Conservation (phyloP, 2,797 vertebrate genomes). For the Apogon talboti region DNA sequence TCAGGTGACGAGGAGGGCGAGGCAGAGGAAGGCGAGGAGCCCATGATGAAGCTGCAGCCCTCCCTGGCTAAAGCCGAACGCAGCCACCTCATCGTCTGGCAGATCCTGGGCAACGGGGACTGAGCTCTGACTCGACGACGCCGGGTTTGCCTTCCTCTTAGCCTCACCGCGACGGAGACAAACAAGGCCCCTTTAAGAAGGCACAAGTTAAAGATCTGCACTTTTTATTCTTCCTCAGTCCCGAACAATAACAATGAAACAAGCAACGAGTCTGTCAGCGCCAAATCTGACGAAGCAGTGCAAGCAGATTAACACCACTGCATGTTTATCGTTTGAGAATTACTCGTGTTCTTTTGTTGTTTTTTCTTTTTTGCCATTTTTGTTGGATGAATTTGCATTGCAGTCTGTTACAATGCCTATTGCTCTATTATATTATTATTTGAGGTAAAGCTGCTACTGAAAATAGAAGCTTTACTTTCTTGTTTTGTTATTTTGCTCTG, state of each 20-base stretch:
- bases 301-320: slow-evolving; percentile 39
- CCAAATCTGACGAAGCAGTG: slow-evolving; percentile 19
- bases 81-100: slow-evolving; percentile 99
- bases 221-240: slow-evolving; percentile 47
- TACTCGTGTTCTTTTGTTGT: slow-evolving; percentile 24
- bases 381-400: slow-evolving; percentile 44
- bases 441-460: slow-evolving; percentile 46
- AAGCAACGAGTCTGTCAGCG: slow-evolving; percentile 32
- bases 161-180: slow-evolving; percentile 5
- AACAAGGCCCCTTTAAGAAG: slow-evolving; percentile 21
- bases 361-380: slow-evolving; percentile 12
- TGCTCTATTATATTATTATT: slow-evolving; percentile 41
- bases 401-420: slow-evolving; percentile 37
- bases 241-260: slow-evolving; percentile 44
- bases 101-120: slow-evolving; percentile 87
- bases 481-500: slow-evolving; percentile 31
- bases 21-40: slow-evolving; percentile 86
- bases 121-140: slow-evolving; percentile 71
- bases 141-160: slow-evolving; percentile 38
- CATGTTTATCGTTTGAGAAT: slow-evolving; percentile 70
- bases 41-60: slow-evolving; percentile 90
- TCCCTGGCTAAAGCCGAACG: slow-evolving; percentile 93
- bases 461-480: slow-evolving; percentile 25
- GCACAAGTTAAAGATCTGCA: slow-evolving; percentile 59
- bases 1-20: slow-evolving; percentile 93